Conservation (phyloP, 2,797 vertebrate species). For the Onychomys torridus region DNA sequence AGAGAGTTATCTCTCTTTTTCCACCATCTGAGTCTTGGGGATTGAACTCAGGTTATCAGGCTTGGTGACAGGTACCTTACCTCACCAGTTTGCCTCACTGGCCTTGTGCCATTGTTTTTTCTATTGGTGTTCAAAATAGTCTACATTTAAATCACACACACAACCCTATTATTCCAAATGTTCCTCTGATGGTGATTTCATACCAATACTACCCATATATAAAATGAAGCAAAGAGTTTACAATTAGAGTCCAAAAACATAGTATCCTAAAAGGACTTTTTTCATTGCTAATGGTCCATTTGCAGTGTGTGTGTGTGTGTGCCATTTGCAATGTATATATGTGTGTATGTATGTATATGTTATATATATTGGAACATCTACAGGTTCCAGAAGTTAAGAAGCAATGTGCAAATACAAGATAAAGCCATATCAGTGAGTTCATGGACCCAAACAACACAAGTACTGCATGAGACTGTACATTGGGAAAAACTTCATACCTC, state of each 20-base stretch:
- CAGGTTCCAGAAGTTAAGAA: neutral
- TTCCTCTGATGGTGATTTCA: neutral
- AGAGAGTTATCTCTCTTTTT: neutral
- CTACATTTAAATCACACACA: slow-evolving; percentile 8
- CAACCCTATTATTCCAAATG: neutral
- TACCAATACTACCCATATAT: neutral
- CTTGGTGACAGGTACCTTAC: neutral
- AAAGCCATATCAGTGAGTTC: neutral
- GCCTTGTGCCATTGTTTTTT: neutral
- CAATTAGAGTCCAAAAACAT: neutral
- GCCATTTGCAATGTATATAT: neutral
- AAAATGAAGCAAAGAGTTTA: neutral
- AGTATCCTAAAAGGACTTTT: neutral
- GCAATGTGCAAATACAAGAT: neutral
- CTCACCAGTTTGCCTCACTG: neutral
- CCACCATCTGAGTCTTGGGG: neutral
- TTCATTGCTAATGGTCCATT: neutral
- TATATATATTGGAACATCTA: neutral
- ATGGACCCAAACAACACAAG: neutral
- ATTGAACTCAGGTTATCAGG: neutral
- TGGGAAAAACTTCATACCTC: neutral
- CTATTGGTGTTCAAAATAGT: slow-evolving; percentile 8
- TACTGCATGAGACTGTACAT: neutral
- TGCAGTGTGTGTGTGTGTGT: no score
- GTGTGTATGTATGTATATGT: neutral